phyloP scores from a whole-genome alignment of 2,888 invertebrate species.

The Terebella lapidaria region DNA sequence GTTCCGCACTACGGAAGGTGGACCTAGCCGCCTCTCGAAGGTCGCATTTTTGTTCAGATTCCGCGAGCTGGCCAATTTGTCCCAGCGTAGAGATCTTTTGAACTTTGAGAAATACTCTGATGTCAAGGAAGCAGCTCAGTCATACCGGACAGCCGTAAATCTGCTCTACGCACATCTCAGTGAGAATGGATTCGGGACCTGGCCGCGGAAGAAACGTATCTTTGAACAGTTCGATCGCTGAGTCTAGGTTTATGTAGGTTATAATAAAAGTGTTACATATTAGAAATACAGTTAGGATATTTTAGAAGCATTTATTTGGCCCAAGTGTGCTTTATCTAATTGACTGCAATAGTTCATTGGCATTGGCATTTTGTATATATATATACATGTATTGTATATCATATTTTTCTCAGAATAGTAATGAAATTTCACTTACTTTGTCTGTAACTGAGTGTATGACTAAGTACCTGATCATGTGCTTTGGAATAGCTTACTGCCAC shows the following conservation, averaged over 20 bases:
- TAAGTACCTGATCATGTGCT: too few species aligned
- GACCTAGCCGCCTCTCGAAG: constrained; percentile 41
- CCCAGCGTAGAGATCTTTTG: not conserved
- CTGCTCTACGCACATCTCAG: not conserved
- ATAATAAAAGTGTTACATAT: too few species aligned
- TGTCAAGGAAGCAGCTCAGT: not conserved
- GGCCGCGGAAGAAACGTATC: not conserved
- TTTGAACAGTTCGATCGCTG: not conserved
- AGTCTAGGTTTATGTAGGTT: not conserved
- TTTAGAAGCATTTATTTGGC: too few species aligned
- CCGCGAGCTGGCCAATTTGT: constrained; percentile 6
- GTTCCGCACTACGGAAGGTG: constrained; percentile 27
- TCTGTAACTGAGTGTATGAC: too few species aligned
- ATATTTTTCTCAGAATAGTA: too few species aligned
- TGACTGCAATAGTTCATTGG: too few species aligned
- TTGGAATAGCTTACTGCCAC: too few species aligned
- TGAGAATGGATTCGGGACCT: not conserved
- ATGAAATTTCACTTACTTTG: too few species aligned
- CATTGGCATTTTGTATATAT: too few species aligned
- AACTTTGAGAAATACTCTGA: not conserved
- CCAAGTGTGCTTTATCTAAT: too few species aligned
- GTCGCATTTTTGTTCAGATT: constrained; percentile 39
- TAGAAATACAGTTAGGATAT: too few species aligned
- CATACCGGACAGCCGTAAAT: not conserved
- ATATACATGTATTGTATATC: too few species aligned